Conservation (phyloP, 2,888 invertebrate species). For the Corythucha ciliata region DNA sequence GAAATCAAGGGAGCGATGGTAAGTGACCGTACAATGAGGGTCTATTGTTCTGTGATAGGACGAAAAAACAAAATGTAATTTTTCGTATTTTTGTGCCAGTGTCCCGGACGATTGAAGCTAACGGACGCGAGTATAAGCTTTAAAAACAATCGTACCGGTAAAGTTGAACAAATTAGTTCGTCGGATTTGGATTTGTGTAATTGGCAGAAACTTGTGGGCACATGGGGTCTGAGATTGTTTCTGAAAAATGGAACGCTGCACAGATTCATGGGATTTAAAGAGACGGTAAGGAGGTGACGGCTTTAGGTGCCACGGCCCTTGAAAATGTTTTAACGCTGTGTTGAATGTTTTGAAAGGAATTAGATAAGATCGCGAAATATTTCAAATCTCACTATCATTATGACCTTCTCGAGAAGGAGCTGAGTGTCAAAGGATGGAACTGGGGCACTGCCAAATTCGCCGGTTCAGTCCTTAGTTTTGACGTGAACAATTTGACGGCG, state of each 20-base stretch:
- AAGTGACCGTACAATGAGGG: constrained; percentile 40
- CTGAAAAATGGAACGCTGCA: constrained; percentile 81
- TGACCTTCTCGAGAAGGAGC: constrained; percentile 81
- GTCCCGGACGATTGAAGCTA: constrained; percentile 82
- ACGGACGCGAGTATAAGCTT: constrained; percentile 84
- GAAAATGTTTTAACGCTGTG: not conserved
- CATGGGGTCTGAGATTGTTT: constrained; percentile 81
- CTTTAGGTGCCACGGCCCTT: constrained; percentile 27
- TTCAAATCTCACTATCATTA: constrained; percentile 72
- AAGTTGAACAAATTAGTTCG: constrained; percentile 79
- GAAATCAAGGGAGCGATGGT: constrained; percentile 85
- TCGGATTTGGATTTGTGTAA: constrained; percentile 82
- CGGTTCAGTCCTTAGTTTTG: constrained; percentile 76
- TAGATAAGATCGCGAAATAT: constrained; percentile 86
- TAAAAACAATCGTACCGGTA: constrained; percentile 93
- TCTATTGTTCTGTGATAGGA: not conserved
- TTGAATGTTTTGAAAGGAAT: constrained; percentile 52
- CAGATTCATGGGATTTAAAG: constrained; percentile 90
- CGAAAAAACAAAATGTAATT: constrained; percentile 5
- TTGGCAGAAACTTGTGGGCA: constrained; percentile 85
- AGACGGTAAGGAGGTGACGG: constrained; percentile 65
- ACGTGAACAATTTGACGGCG: constrained; percentile 70
- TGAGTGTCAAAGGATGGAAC: constrained; percentile 96
- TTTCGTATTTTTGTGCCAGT: constrained; percentile 48
- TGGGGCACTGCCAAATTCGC: constrained; percentile 95